These are phyloP conservation scores for Actinemys pallida DNA, from an alignment of 2,113 vertebrate genomes.

Conservation along the genomic window DNA sequence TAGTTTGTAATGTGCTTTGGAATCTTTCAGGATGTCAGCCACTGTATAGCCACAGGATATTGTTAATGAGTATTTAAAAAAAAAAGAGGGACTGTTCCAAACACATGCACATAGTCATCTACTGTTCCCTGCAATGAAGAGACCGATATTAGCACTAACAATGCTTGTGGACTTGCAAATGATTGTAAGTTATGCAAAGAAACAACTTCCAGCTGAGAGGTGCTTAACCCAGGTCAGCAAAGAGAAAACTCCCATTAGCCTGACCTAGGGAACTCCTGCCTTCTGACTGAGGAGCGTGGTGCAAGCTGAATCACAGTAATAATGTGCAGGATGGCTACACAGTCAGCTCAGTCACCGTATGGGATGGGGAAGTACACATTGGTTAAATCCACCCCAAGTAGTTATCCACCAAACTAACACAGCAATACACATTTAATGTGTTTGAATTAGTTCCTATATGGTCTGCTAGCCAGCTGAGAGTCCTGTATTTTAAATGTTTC, in stretches of 20 bases:
- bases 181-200: slow-evolving; percentile 61
- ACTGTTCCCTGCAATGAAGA: slow-evolving; percentile 38
- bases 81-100: neutral
- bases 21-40: neutral
- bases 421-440: neutral
- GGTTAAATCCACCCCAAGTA: neutral
- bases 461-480: neutral
- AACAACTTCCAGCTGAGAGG: slow-evolving; percentile 56
- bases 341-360: neutral
- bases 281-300: slow-evolving; percentile 32
- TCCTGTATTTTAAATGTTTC: neutral
- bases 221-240: slow-evolving; percentile 61
- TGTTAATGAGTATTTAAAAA: neutral
- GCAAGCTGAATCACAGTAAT: slow-evolving; percentile 41
- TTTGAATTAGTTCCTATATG: neutral
- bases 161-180: slow-evolving; percentile 41
- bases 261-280: neutral
- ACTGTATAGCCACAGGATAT: neutral
- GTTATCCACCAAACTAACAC: neutral
- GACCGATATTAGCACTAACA: slow-evolving; percentile 16
- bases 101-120: neutral
- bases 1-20: neutral
- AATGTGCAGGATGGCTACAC: slow-evolving; percentile 27
- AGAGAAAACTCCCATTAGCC: slow-evolving; percentile 24
- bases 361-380: slow-evolving; percentile 21